Base-by-base conservation (phyloP, 2,888 invertebrate species). In the Blera fallax region DNA sequence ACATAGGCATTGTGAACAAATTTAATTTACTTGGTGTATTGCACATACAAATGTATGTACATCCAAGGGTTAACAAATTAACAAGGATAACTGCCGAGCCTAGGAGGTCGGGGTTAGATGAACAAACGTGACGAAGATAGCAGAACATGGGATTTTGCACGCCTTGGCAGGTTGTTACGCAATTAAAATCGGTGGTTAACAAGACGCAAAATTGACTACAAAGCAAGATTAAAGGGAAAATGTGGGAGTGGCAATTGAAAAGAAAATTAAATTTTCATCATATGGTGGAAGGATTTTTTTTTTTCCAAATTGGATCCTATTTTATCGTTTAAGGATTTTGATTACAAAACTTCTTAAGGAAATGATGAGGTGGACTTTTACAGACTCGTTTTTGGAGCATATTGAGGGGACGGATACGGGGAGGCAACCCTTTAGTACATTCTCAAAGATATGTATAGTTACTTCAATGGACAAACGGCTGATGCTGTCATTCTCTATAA, bases 111-210 rank as follows among this genome's bases (percentile, higher is more conserved):
- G n/a, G 14, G 14, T 40, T 40, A n/a, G 40, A 40, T 18, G 7
- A 21, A 27, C 16, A 4, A 27, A 27, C 24, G 24, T 50, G 50
- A 50, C 21, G 24, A 50, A n/a, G 50, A 11, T n/a, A 5, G 24
- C n/a, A n/a, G 24, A 24, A 50, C n/a, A 50, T n/a, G 24, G n/a
- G 50, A 50, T 50, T 43, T 62, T 21, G 43, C 14, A 45, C 62
- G 29, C 62, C 62, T 43, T 37, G 8, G 62, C 37, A 37, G 50
- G 50, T 67, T 37, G 65, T 67, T 52, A 45, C 5, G 34, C 50
- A 67, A 67, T 67, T 52, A 67, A 67, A 67, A 14, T 37, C 5
- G 37, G 24, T 37, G 65, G 50, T 24, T 14, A 52, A 10, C 52
- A 37, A 43, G 50, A 37, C 18, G 37, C 34, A 65, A 34, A 4